A percentile compares a stretch with the other conserved stretches of the same genome.
Conservation (phyloP, 35 echinoderm and acorn worm genomes). For the Apostichopus parvimensis region DNA sequence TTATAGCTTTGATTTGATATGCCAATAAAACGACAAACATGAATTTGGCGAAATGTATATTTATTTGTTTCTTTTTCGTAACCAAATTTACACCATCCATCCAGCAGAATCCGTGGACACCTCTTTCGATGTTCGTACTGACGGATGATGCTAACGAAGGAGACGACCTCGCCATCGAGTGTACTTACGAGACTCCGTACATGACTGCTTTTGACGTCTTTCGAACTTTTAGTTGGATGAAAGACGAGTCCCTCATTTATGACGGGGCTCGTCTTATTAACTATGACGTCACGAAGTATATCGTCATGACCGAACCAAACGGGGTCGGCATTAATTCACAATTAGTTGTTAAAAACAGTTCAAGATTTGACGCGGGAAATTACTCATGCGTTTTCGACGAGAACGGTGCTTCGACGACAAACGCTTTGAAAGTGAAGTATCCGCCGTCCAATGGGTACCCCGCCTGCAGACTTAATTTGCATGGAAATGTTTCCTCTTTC, state of each 20-base stretch:
- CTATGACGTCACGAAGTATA: neutral
- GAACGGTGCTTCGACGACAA: neutral
- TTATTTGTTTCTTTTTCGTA: neutral
- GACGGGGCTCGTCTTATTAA: conserved; percentile 16
- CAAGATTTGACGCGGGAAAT: conserved; percentile 19
- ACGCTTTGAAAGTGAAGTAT: neutral
- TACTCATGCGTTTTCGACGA: conserved; percentile 42
- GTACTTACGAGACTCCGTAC: conserved; percentile 32
- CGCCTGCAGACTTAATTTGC: neutral
- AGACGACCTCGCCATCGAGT: conserved; percentile 3
- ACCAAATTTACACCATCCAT: neutral
- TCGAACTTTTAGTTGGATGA: conserved; percentile 37
- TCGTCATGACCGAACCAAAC: conserved; percentile 43
- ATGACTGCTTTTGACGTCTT: neutral
- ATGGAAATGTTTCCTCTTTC: neutral
- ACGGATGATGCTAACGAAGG: neutral
- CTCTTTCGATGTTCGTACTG: neutral
- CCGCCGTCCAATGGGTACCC: conserved; percentile 16
- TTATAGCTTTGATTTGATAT: neutral
- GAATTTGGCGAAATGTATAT: neutral
- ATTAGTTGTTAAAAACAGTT: conserved; percentile 5
- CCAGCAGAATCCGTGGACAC: conserved; percentile 5
- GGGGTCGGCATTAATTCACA: conserved; percentile 34
- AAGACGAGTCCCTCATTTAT: conserved; percentile 9
- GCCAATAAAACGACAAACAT: neutral